Base-by-base conservation (phyloP, 2,113 vertebrate species). In the Picathartes gymnocephalus region DNA sequence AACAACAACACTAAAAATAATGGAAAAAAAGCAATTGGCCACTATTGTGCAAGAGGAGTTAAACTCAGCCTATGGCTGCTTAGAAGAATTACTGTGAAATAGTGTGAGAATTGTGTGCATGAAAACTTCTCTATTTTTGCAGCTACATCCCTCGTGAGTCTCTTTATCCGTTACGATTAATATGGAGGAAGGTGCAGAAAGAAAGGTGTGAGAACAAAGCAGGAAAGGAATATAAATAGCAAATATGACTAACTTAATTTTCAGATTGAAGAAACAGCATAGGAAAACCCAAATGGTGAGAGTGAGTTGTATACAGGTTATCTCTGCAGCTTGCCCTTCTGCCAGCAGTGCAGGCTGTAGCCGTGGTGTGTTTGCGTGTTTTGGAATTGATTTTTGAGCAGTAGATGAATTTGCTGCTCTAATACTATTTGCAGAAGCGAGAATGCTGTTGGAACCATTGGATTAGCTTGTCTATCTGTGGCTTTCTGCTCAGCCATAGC, bases 291-390 rank as follows among this genome's bases (percentile, higher is more conserved):
- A 22, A 14, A n/a, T 15, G 30, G 35, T 56, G 73, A 44, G 65
- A 30, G 31, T 6, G n/a, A 60, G 27, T 20, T 66, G 74, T 16
- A 4, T 7, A 11, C 16, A 18, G 7, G 64, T 35, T 58, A 39
- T 33, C 28, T 61, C 30, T 28, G 74, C 39, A 56, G 27, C 58
- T 17, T 35, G 22, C 69, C 44, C 9, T 37, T n/a, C 10, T 2
- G 20, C 42, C 57, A 24, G 20, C 2, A 4, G 30, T 24, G 28
- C 40, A 3, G 54, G 69, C 80, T 72, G 68, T 48, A 23, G 18
- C 37, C 0, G 0, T 6, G 37, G 17, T 24, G 69, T n/a, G 35
- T 40, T 57, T 22, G 27, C 19, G 0, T 19, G 44, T n/a, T 53
- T 69, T 16, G 31, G 57, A 48, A 44, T 11, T 39, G 70, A 57